These are phyloP conservation scores for Macrosiphum euphorbiae DNA, from an alignment of 2,888 invertebrate genomes.

Conservation along the genomic window DNA sequence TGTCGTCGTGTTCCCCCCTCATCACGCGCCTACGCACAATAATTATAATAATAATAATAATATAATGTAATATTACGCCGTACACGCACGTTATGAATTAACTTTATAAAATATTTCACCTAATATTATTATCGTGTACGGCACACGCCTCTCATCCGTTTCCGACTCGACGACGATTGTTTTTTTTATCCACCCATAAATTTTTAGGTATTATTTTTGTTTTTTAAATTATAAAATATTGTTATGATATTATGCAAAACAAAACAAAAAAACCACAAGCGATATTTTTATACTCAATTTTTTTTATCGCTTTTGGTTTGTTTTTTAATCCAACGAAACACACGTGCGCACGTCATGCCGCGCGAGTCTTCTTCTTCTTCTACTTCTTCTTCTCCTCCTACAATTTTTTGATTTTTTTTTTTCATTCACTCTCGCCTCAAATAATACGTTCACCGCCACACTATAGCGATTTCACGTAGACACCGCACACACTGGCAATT, in stretches of 20 bases:
- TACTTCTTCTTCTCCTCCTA: not conserved
- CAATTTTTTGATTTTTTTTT: not conserved
- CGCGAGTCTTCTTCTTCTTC: not conserved
- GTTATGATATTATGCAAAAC: not conserved
- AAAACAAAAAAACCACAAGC: not conserved
- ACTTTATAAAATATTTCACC: slow-evolving; percentile 6
- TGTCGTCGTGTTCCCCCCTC: not conserved
- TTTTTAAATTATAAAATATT: not conserved
- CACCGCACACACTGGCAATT: not conserved
- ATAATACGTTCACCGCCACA: not conserved
- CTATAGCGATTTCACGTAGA: not conserved
- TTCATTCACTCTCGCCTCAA: not conserved
- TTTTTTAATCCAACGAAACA: not conserved
- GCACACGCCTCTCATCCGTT: slow-evolving; percentile 12
- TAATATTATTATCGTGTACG: not conserved
- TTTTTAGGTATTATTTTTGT: not conserved
- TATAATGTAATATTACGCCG: not conserved
- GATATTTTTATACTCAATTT: not conserved
- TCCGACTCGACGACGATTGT: slow-evolving; percentile 4
- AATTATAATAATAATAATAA: not conserved
- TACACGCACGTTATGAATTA: not conserved
- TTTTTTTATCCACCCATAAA: not conserved
- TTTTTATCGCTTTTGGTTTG: not conserved
- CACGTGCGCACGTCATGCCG: slow-evolving; percentile 7
- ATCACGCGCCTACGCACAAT: slow-evolving; percentile 14